Conservation (phyloP, 2,888 invertebrate genomes). For the Nomada flava region DNA sequence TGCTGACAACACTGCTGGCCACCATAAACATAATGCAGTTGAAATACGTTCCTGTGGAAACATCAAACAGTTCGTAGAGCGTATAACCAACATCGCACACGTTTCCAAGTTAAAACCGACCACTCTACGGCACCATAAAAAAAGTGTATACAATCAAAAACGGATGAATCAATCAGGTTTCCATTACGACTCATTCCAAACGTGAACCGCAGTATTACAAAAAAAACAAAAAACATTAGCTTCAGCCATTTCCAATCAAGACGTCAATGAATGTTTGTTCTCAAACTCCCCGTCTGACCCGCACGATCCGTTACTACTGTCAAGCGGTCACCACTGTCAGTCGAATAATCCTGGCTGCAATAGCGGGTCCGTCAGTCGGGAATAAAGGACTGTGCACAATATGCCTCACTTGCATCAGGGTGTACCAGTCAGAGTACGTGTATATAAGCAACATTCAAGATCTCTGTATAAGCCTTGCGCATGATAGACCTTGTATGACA, state of each 20-base stretch:
- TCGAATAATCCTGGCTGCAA: conserved; percentile 29
- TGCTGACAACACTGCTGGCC: conserved; percentile 98
- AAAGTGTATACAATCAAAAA: neutral
- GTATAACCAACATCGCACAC: neutral
- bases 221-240: neutral
- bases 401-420: conserved; percentile 7
- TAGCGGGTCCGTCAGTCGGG: conserved; percentile 18
- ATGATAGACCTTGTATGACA: neutral
- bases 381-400: conserved; percentile 46
- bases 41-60: conserved; percentile 94
- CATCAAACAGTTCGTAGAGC: conserved; percentile 10
- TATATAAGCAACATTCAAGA: conserved; percentile 12
- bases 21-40: conserved; percentile 99
- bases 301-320: conserved; percentile 47
- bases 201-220: conserved; percentile 31
- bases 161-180: neutral
- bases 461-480: neutral
- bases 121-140: neutral
- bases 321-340: conserved; percentile 10
- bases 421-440: neutral
- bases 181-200: conserved; percentile 3
- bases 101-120: neutral
- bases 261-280: conserved; percentile 32
- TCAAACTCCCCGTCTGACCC: conserved; percentile 37
- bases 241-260: conserved; percentile 19